Evolutionary conservation across 2,888 invertebrate species (phyloP).

Genomic region (Cerastis leucographa): DNA sequence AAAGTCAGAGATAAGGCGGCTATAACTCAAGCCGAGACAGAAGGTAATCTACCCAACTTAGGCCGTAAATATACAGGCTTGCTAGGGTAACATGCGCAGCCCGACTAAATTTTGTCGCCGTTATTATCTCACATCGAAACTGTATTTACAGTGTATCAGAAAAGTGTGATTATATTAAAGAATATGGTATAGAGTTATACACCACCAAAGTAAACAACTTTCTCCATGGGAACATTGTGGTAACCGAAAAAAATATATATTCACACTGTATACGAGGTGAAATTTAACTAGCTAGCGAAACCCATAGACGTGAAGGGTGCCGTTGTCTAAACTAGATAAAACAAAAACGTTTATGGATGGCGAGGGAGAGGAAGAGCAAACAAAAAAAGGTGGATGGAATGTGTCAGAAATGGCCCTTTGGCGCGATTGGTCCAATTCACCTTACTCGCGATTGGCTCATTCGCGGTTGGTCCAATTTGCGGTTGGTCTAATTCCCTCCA

Average conservation of each 20-base stretch:
- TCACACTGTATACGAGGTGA: background rate
- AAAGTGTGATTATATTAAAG: background rate
- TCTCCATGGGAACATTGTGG: background rate
- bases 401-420: too few relatives aligned
- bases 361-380: too few relatives aligned
- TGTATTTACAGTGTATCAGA: background rate
- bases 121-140: conserved; percentile 27
- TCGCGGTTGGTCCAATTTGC: too few relatives aligned
- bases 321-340: background rate
- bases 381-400: too few relatives aligned
- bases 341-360: background rate
- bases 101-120: conserved; percentile 10
- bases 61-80: conserved; percentile 64
- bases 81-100: conserved; percentile 11
- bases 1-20: conserved; percentile 69
- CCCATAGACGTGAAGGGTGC: background rate
- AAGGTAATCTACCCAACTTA: conserved; percentile 67
- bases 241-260: background rate
- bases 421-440: too few relatives aligned
- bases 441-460: too few relatives aligned
- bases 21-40: conserved; percentile 69
- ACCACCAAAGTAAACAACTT: background rate
- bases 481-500: too few relatives aligned
- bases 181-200: too few relatives aligned
- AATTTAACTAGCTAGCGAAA: background rate